A percentile compares a stretch with the other conserved stretches of the same genome.
Evolutionary conservation across 2,797 vertebrate genomes (phyloP).

Genomic region (Meriones psammophilus): DNA sequence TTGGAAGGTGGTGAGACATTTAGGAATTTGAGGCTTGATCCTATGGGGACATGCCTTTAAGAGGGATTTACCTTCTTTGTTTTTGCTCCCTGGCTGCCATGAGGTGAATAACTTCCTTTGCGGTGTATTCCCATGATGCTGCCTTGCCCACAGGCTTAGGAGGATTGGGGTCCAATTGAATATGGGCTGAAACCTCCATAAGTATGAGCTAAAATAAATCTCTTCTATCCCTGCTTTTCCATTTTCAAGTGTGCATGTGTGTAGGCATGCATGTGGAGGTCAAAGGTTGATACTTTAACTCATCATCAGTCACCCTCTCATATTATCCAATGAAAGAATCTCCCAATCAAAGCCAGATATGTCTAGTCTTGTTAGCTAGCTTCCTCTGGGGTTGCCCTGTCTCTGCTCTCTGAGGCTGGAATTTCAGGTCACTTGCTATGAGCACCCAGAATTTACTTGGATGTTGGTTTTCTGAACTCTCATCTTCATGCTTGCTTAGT

Average conservation of each 20-base stretch:
- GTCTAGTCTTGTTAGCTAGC: neutral
- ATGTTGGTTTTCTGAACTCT: neutral
- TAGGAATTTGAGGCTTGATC: neutral
- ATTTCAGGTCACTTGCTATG: neutral
- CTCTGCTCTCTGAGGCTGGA: neutral
- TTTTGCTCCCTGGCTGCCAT: neutral
- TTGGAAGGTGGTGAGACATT: no score
- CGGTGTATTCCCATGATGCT: neutral
- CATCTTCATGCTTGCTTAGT: neutral
- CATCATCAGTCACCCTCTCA: neutral
- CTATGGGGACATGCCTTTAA: neutral
- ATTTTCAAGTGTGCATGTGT: neutral
- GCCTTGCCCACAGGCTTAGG: neutral
- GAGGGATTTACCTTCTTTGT: neutral
- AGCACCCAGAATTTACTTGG: neutral
- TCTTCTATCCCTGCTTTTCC: neutral
- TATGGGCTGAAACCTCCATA: neutral
- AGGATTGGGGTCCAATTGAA: neutral
- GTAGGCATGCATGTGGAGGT: neutral
- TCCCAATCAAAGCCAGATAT: neutral
- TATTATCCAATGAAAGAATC: neutral
- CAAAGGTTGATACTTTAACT: neutral
- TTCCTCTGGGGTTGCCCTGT: neutral
- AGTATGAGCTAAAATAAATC: neutral
- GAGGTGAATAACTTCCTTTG: neutral